Conservation (phyloP, 2,113 vertebrate species). For the Mastomys natalensis region DNA sequence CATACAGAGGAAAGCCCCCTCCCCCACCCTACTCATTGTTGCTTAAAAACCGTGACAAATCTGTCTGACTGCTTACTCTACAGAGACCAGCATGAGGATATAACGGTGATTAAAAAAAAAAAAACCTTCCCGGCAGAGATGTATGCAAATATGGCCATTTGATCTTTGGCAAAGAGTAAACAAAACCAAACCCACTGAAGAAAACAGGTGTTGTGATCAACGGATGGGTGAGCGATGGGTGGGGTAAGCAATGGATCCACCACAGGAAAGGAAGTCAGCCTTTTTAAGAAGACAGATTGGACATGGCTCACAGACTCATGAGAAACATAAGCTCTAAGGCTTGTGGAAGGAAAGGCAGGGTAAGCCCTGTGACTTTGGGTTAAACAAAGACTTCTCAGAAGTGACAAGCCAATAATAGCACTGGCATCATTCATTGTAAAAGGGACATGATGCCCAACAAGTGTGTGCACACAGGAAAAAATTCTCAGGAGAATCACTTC, state of each 20-base stretch:
- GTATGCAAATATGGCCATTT: background rate
- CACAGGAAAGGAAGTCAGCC: background rate
- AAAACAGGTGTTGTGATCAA: background rate
- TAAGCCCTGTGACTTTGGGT: background rate
- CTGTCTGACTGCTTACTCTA: background rate
- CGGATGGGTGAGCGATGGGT: background rate
- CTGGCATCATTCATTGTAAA: background rate
- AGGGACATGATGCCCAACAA: background rate
- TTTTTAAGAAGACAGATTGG: slow-evolving; percentile 23
- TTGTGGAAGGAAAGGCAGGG: background rate
- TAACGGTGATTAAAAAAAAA: background rate
- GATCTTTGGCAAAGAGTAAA: background rate
- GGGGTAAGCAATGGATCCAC: background rate
- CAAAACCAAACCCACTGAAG: background rate
- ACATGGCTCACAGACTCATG: background rate
- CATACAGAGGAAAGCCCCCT: background rate
- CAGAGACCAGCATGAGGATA: background rate
- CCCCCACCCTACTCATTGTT: rapidly evolving
- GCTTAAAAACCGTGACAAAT: background rate
- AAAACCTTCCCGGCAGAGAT: background rate
- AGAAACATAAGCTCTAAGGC: background rate
- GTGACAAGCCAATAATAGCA: background rate
- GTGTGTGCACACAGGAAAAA: background rate
- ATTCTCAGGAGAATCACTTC: background rate
- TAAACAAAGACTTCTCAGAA: slow-evolving; percentile 12